phyloP scores from a whole-genome alignment of 2,113 vertebrate species.

The Sporophila hypoxantha region DNA sequence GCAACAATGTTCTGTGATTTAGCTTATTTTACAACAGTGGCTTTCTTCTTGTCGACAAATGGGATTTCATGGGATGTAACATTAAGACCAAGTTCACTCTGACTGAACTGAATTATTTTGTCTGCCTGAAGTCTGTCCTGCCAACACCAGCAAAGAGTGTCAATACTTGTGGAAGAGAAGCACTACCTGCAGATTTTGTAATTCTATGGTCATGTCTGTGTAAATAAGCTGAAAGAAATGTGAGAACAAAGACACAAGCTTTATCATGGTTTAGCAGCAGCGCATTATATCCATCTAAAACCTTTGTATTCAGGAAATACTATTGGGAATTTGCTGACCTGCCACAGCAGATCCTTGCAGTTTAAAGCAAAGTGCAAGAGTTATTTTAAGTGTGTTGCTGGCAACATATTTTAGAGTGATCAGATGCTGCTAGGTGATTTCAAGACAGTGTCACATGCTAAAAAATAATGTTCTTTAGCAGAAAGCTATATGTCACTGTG shows the following conservation, averaged over 20 bases:
- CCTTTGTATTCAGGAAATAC: neutral
- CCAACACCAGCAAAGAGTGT: neutral
- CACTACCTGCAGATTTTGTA: neutral
- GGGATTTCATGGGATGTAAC: neutral
- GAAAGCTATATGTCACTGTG: neutral
- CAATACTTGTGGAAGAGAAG: neutral
- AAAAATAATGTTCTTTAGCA: neutral
- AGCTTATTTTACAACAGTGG: neutral
- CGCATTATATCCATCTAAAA: neutral
- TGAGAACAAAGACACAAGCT: neutral
- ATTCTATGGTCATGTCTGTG: neutral
- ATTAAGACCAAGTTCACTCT: neutral
- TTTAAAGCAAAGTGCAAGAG: neutral
- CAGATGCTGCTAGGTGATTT: neutral
- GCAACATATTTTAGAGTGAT: neutral
- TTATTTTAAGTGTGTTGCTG: neutral
- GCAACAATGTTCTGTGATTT: constrained; percentile 2
- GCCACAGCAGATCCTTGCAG: neutral
- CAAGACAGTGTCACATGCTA: neutral
- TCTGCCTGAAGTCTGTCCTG: neutral
- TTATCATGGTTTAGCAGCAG: neutral
- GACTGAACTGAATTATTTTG: neutral
- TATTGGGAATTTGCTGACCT: neutral
- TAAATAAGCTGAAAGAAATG: neutral
- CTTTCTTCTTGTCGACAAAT: neutral